Conservation (phyloP, 2,888 invertebrate genomes). For the Dryocosmus kuriphilus region DNA sequence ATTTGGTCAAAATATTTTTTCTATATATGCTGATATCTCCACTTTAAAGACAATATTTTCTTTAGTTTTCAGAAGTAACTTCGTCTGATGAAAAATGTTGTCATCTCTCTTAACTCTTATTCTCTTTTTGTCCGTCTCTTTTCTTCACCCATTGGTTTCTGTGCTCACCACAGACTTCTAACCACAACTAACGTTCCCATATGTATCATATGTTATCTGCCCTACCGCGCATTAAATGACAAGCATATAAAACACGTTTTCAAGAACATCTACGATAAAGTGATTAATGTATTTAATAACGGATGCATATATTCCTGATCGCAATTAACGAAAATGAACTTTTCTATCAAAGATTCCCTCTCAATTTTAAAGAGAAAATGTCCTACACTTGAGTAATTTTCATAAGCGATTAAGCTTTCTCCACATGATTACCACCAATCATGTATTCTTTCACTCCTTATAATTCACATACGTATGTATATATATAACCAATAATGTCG, state of each 20-base stretch:
- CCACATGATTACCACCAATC: not conserved
- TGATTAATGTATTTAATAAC: too few species aligned
- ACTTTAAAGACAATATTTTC: not conserved
- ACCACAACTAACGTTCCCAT: conserved; percentile 77
- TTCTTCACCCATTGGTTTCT: conserved; percentile 56
- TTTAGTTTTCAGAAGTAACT: not conserved
- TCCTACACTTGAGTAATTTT: not conserved
- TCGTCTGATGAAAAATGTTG: not conserved
- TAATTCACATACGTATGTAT: conserved; percentile 2
- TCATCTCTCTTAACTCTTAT: not conserved
- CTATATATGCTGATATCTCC: too few species aligned
- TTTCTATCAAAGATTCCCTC: not conserved
- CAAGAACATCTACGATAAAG: conserved; percentile 33
- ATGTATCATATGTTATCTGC: conserved; percentile 76
- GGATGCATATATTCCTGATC: not conserved
- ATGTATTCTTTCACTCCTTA: not conserved
- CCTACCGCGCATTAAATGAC: conserved; percentile 67
- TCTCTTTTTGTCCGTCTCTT: conserved; percentile 35
- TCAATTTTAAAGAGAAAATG: not conserved
- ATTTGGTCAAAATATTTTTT: too few species aligned
- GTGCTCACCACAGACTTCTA: conserved; percentile 72
- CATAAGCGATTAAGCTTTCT: not conserved
- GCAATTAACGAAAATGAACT: not conserved
- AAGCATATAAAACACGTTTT: conserved; percentile 55
- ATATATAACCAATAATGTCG: too few species aligned